Conservation (phyloP, 2,888 invertebrate genomes). For the Meta bourneti region DNA sequence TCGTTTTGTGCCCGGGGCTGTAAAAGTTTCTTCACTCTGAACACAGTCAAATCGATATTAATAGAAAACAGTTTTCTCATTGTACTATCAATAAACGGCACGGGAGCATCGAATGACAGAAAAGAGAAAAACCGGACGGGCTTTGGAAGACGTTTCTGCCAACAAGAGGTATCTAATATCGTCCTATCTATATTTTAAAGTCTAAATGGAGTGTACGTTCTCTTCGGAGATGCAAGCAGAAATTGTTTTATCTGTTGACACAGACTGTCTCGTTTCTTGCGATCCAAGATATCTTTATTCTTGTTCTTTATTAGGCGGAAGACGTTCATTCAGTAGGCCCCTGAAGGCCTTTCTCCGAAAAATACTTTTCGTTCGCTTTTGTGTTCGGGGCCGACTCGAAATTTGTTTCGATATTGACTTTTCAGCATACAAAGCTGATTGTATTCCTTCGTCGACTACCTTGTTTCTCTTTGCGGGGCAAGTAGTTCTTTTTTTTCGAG, state of each 20-base stretch:
- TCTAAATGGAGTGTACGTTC: slow-evolving; percentile 10
- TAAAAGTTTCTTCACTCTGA: background rate
- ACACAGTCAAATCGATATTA: slow-evolving; percentile 10
- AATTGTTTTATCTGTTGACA: slow-evolving; percentile 74
- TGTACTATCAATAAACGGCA: background rate
- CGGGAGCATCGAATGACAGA: background rate
- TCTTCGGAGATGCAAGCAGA: slow-evolving; percentile 36
- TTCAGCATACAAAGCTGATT: slow-evolving; percentile 44
- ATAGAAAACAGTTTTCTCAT: slow-evolving; percentile 7
- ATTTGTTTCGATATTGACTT: slow-evolving; percentile 69
- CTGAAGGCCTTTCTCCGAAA: slow-evolving; percentile 45
- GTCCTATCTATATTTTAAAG: slow-evolving; percentile 17
- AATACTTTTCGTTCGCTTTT: slow-evolving; percentile 58
- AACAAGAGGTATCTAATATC: slow-evolving; percentile 59
- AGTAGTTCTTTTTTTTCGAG: background rate
- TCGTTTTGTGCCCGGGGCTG: background rate
- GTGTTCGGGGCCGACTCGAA: slow-evolving; percentile 25
- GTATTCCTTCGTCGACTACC: slow-evolving; percentile 11
- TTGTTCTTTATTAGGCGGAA: slow-evolving; percentile 65
- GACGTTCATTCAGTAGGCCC: slow-evolving; percentile 40
- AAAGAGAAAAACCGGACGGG: background rate
- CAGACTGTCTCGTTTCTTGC: slow-evolving; percentile 59
- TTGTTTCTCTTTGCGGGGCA: slow-evolving; percentile 29
- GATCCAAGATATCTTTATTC: slow-evolving; percentile 50
- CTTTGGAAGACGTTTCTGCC: slow-evolving; percentile 32